Evolutionary conservation across 2,888 invertebrate genomes (phyloP).

Genomic region (Scelioninae gen. 1): DNA sequence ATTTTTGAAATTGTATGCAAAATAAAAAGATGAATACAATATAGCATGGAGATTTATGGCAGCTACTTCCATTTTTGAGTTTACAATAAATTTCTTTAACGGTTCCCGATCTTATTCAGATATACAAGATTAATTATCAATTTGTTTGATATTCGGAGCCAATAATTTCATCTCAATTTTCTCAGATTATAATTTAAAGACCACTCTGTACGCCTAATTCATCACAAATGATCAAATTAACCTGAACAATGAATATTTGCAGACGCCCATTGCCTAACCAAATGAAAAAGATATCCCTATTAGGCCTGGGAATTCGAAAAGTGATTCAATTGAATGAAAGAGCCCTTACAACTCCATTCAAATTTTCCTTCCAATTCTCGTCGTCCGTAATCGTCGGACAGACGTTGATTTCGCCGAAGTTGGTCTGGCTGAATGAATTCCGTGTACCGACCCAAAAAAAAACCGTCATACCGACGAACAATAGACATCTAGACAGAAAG

Average conservation of each 20-base stretch:
- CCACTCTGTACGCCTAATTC: no score
- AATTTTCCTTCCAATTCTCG: slow-evolving; percentile 52
- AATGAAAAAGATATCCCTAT: slow-evolving; percentile 34
- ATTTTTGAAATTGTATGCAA: no score
- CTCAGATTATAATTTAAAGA: no score
- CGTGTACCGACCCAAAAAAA: slow-evolving; percentile 66
- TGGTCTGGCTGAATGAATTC: slow-evolving; percentile 63
- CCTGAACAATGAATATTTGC: not conserved
- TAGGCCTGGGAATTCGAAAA: slow-evolving; percentile 41
- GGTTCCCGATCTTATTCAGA: no score
- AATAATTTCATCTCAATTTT: no score
- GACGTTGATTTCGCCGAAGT: slow-evolving; percentile 63
- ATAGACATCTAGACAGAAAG: slow-evolving; percentile 70
- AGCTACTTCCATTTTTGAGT: no score
- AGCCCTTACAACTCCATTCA: slow-evolving; percentile 52
- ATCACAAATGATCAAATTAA: no score
- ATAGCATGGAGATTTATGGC: no score
- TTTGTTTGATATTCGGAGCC: no score
- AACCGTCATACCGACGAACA: slow-evolving; percentile 71
- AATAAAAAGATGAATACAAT: no score
- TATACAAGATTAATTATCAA: no score
- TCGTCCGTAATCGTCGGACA: slow-evolving; percentile 61
- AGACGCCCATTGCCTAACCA: not conserved
- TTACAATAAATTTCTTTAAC: no score
- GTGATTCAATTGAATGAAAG: slow-evolving; percentile 57